phyloP scores from a whole-genome alignment of 1,140 invertebrate genomes.

The Drosophila subobscura region DNA sequence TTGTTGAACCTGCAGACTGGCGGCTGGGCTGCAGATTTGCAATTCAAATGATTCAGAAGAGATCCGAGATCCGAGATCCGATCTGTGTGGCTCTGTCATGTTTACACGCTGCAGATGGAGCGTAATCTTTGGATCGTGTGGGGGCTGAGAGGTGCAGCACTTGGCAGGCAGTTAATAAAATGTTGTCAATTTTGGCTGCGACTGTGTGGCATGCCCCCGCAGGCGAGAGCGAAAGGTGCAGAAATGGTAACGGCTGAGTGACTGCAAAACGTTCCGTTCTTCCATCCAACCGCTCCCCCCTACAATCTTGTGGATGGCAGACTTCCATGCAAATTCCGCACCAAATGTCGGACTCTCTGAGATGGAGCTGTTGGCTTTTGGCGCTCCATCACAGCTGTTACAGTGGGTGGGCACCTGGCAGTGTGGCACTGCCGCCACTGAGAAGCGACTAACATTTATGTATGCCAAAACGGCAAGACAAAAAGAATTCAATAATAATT shows the following conservation, averaged over 20 bases:
- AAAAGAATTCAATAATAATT: conserved; percentile 74
- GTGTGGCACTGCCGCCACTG: conserved; percentile 32
- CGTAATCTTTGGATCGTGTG: conserved; percentile 18
- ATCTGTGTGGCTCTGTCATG: conserved; percentile 31
- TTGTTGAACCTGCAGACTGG: conserved; percentile 54
- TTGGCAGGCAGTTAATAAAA: conserved; percentile 59
- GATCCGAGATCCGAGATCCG: conserved; percentile 18
- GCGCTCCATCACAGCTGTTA: conserved; percentile 31
- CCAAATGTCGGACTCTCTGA: not conserved
- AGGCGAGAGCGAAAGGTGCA: conserved; percentile 76
- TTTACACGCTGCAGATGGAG: conserved; percentile 44
- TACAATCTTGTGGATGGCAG: conserved; percentile 9
- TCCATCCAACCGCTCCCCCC: too few relatives aligned
- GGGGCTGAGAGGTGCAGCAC: conserved; percentile 46
- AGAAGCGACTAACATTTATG: conserved; percentile 80
- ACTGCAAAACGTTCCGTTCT: conserved; percentile 45
- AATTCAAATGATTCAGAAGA: conserved; percentile 54
- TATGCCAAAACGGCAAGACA: conserved; percentile 61
- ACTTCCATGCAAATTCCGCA: conserved; percentile 68
- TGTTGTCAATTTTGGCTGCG: conserved; percentile 65
- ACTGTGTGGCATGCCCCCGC: conserved; percentile 2
- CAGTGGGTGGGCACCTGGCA: conserved; percentile 68
- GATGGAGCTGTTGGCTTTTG: too few relatives aligned
- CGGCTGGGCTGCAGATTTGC: conserved; percentile 43
- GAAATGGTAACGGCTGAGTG: conserved; percentile 69